A percentile compares a stretch with the other conserved stretches of the same genome.
Evolutionary conservation across 2,113 vertebrate species (phyloP).

Genomic region (Hoplias malabaricus): DNA sequence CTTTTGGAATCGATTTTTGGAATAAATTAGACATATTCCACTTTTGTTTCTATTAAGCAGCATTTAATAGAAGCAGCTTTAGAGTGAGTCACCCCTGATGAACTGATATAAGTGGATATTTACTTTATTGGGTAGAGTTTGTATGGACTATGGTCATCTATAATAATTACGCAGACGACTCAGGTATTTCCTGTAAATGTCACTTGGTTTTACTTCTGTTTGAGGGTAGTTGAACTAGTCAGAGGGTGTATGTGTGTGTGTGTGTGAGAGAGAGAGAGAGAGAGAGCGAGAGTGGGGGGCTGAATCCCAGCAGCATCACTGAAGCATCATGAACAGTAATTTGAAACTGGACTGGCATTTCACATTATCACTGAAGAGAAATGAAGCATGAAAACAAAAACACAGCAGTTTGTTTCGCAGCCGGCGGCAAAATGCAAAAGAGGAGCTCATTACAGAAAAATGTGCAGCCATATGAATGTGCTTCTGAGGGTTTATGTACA

Average conservation of each 20-base stretch:
- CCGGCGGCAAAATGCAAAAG: not conserved
- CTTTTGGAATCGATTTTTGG: no score
- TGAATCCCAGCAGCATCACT: constrained; percentile 36
- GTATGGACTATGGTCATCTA: constrained; percentile 59
- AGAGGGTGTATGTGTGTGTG: no score
- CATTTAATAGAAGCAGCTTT: no score
- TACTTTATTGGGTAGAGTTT: constrained; percentile 56
- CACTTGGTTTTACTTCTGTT: constrained; percentile 24
- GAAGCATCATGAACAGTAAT: not conserved
- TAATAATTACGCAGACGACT: constrained; percentile 43
- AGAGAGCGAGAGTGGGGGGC: no score
- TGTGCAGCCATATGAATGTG: not conserved
- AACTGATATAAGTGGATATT: constrained; percentile 29
- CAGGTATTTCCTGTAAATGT: constrained; percentile 54
- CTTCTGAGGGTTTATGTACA: not conserved
- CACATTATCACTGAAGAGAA: not conserved
- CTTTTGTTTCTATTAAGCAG: no score
- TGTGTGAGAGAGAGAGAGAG: no score
- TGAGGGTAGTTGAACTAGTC: constrained; percentile 30
- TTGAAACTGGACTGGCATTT: constrained; percentile 7
- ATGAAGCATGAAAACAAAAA: not conserved
- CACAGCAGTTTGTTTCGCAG: constrained; percentile 2
- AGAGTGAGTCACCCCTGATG: no score
- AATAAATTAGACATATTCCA: no score
- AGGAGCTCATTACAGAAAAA: not conserved